A percentile compares a stretch with the other conserved stretches of the same genome.
Conservation (phyloP, 2,888 invertebrate species). For the Dicycla oo region DNA sequence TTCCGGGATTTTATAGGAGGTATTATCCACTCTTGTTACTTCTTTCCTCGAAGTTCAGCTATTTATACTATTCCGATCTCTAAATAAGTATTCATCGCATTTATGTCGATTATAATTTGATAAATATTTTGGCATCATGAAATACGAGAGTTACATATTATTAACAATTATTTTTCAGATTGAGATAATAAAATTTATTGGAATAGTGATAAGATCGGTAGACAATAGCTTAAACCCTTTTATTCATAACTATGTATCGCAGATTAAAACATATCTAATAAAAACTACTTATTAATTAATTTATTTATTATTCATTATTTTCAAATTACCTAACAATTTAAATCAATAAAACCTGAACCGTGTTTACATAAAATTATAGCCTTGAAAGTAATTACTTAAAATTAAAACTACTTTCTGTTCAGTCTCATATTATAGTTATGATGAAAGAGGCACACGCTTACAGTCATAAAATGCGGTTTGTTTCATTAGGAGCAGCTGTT, state of each 20-base stretch:
- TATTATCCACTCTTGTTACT: too few species aligned
- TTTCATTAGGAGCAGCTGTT: slow-evolving; percentile 76
- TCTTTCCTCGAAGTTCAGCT: too few species aligned
- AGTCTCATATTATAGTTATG: slow-evolving; percentile 44
- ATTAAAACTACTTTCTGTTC: slow-evolving; percentile 62
- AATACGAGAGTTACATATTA: neutral
- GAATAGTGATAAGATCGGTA: neutral
- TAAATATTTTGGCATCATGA: neutral
- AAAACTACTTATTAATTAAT: neutral
- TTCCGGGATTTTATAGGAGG: too few species aligned
- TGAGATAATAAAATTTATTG: neutral
- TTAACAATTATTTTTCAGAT: neutral
- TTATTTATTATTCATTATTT: neutral
- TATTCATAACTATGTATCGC: neutral
- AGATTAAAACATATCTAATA: neutral
- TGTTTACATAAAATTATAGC: slow-evolving; percentile 47
- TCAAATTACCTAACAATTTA: slow-evolving; percentile 8
- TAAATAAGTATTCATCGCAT: neutral
- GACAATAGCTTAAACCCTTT: neutral
- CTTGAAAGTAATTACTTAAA: slow-evolving; percentile 50
- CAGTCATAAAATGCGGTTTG: slow-evolving; percentile 66
- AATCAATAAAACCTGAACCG: slow-evolving; percentile 27
- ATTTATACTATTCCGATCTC: too few species aligned
- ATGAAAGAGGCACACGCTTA: slow-evolving; percentile 55
- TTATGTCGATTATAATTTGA: neutral